phyloP scores from a whole-genome alignment of 1,140 invertebrate species.

The Planococcus citri region DNA sequence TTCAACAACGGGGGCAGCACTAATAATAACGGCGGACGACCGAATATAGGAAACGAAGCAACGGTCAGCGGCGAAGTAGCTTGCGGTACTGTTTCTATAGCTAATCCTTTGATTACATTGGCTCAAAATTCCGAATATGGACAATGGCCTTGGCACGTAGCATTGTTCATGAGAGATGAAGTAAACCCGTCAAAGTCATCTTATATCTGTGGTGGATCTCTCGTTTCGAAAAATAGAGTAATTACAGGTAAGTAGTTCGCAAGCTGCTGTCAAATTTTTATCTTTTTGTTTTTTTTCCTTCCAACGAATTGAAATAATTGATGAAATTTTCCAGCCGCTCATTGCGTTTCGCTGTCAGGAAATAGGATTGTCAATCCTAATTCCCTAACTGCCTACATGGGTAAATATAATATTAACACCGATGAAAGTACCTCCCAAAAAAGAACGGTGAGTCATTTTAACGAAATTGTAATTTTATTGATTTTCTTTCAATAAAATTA shows the following conservation, averaged over 20 bases:
- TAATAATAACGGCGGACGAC: background rate
- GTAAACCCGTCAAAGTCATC: slow-evolving; percentile 24
- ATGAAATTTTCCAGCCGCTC: slow-evolving; percentile 29
- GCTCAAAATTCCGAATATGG: slow-evolving; percentile 38
- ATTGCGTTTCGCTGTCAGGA: slow-evolving; percentile 28
- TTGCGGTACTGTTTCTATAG: slow-evolving; percentile 25
- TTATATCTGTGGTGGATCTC: slow-evolving; percentile 31
- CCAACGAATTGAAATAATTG: background rate
- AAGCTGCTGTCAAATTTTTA: background rate
- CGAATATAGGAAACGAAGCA: background rate
- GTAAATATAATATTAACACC: slow-evolving; percentile 30
- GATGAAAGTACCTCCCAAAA: slow-evolving; percentile 30
- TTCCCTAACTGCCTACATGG: slow-evolving; percentile 29
- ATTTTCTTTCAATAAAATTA: no score
- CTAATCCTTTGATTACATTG: slow-evolving; percentile 37
- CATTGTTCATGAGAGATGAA: slow-evolving; percentile 39
- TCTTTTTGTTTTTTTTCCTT: background rate
- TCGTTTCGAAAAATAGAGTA: slow-evolving; percentile 27
- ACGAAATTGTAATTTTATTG: background rate
- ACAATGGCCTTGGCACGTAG: slow-evolving; percentile 44
- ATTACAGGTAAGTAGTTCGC: slow-evolving; percentile 28
- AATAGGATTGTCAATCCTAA: slow-evolving; percentile 25
- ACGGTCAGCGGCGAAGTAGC: background rate
- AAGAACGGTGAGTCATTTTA: slow-evolving; percentile 28
- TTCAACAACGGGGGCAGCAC: background rate